These are phyloP conservation scores for Eretmochelys imbricata DNA, from an alignment of 2,113 vertebrate genomes.

Conservation along the genomic window DNA sequence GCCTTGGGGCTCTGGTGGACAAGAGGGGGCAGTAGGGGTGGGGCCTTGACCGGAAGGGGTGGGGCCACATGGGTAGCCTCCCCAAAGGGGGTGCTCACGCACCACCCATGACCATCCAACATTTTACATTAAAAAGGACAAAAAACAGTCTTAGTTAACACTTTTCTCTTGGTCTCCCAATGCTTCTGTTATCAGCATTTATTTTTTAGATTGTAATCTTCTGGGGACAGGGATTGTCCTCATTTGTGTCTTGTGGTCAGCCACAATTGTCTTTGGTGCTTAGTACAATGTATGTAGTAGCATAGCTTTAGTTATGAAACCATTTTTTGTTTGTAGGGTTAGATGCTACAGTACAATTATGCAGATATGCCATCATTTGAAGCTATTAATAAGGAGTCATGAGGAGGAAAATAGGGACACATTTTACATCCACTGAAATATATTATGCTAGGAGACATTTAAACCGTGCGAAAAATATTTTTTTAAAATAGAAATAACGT, in stretches of 20 bases:
- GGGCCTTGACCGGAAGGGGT: too few relatives aligned
- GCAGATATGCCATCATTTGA: not conserved
- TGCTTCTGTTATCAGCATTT: not conserved
- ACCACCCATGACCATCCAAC: too few relatives aligned
- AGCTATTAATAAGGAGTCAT: not conserved
- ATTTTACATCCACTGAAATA: not conserved
- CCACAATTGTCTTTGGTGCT: not conserved
- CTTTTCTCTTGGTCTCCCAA: not conserved
- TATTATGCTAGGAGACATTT: not conserved
- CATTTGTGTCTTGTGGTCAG: not conserved
- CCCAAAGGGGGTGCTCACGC: too few relatives aligned
- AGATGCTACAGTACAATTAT: not conserved
- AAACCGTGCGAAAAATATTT: not conserved
- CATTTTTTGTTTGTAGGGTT: not conserved
- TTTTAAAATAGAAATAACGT: not conserved
- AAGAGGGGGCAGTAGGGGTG: too few relatives aligned
- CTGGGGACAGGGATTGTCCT: not conserved
- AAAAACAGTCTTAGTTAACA: not conserved
- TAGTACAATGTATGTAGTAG: not conserved
- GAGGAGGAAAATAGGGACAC: rapidly evolving
- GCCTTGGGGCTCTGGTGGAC: too few relatives aligned
- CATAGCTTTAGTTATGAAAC: not conserved
- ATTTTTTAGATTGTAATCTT: not conserved
- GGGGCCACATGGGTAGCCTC: too few relatives aligned
- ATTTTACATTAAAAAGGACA: not conserved